These are phyloP conservation scores for Megastigmus dorsalis DNA, from an alignment of 2,888 invertebrate species.

Conservation along the genomic window DNA sequence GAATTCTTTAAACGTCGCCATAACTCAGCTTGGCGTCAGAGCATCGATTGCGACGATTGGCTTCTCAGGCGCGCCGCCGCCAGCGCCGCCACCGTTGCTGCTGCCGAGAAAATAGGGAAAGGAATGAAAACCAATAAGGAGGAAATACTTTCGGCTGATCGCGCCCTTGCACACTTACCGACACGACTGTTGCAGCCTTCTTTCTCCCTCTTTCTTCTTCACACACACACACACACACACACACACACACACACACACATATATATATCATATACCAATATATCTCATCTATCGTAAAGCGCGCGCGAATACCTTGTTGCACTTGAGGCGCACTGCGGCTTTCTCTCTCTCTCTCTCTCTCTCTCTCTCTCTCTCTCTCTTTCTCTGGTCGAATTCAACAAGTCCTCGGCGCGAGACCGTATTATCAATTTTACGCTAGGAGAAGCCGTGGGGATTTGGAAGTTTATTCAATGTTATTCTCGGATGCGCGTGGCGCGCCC, in stretches of 20 bases:
- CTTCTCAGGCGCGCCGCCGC: too few relatives aligned
- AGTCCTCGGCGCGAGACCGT: constrained; percentile 11
- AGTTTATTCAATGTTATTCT: too few relatives aligned
- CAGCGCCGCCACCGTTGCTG: too few relatives aligned
- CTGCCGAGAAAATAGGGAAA: constrained; percentile 41
- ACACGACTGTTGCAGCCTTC: constrained; percentile 19
- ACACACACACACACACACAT: not conserved
- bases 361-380: not conserved
- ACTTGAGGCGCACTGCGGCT: not conserved
- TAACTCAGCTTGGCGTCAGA: constrained; percentile 46
- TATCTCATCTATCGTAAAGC: not conserved
- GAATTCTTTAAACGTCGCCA: constrained; percentile 56
- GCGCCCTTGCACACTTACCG: not conserved
- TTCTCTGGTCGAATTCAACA: constrained; percentile 21
- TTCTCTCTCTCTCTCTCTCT: not conserved
- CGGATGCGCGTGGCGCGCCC: too few relatives aligned
- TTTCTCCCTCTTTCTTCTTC: not conserved
- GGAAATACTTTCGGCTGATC: constrained; percentile 40
- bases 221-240: not conserved
- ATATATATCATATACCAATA: constrained; percentile 24
- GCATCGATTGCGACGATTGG: constrained; percentile 55
- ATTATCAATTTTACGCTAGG: constrained; percentile 29
- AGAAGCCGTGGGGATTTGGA: not conserved
- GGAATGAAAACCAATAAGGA: constrained; percentile 53
- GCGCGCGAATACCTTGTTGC: constrained; percentile 9